These are phyloP conservation scores for Sebastes oblongus DNA, from an alignment of 2,797 vertebrate species.

Conservation along the genomic window DNA sequence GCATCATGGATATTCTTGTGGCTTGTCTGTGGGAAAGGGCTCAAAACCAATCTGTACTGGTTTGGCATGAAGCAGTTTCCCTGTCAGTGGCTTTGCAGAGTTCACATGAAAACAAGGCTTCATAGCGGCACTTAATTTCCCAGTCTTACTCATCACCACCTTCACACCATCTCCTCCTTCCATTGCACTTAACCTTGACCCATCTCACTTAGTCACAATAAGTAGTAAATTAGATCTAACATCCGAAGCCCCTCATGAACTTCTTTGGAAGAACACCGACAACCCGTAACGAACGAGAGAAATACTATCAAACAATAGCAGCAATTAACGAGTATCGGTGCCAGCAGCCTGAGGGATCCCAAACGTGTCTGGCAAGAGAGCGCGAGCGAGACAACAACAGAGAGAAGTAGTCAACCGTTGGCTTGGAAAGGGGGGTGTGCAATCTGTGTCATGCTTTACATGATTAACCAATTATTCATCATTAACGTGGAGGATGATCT, in stretches of 20 bases:
- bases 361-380: background rate
- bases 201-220: slow-evolving; percentile 6
- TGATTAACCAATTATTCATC: background rate
- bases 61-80: slow-evolving; percentile 23
- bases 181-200: slow-evolving; percentile 10
- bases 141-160: slow-evolving; percentile 1
- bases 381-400: background rate
- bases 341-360: slow-evolving; percentile 10
- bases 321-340: background rate
- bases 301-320: slow-evolving; percentile 15
- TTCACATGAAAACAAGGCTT: slow-evolving; percentile 19
- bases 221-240: background rate
- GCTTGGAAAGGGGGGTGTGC: background rate
- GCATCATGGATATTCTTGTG: slow-evolving; percentile 30
- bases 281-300: background rate
- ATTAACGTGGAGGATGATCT: background rate
- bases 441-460: background rate
- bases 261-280: background rate
- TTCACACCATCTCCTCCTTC: background rate
- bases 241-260: background rate
- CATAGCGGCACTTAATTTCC: background rate
- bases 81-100: slow-evolving; percentile 5
- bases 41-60: background rate
- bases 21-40: slow-evolving; percentile 7
- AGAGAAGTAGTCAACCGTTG: background rate